Percentiles rank a stretch among this genome's conserved stretches.
Conservation (phyloP, 2,797 vertebrate species). For the Buceros bicornis region DNA sequence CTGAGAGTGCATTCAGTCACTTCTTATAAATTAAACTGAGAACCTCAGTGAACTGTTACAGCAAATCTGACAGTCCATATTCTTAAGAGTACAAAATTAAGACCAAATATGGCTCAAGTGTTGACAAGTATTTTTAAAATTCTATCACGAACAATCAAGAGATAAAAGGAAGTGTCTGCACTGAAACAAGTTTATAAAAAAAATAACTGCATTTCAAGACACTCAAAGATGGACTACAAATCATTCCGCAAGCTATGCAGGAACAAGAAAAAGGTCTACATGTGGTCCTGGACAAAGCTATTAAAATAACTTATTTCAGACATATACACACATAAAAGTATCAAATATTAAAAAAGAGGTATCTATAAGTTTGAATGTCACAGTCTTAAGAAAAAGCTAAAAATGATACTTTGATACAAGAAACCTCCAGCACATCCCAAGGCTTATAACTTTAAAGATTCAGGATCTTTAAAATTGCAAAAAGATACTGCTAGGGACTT, state of each 20-base stretch:
- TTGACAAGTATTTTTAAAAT: conserved; percentile 19
- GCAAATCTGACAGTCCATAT: neutral
- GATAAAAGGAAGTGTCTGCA: neutral
- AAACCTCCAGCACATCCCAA: neutral
- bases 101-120: neutral
- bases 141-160: neutral
- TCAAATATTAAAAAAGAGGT: too few relatives aligned
- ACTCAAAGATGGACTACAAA: neutral
- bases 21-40: neutral
- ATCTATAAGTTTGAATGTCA: neutral
- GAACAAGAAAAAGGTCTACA: neutral
- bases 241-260: neutral
- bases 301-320: neutral
- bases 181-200: neutral
- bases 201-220: neutral
- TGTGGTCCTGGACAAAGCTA: neutral
- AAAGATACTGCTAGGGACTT: neutral
- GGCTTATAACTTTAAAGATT: neutral
- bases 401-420: neutral
- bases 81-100: conserved; percentile 1
- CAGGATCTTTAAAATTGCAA: neutral
- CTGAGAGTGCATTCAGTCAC: neutral
- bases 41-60: neutral
- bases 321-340: neutral
- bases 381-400: neutral